Conservation (phyloP, 2,113 vertebrate species). For the Cinclus cinclus region DNA sequence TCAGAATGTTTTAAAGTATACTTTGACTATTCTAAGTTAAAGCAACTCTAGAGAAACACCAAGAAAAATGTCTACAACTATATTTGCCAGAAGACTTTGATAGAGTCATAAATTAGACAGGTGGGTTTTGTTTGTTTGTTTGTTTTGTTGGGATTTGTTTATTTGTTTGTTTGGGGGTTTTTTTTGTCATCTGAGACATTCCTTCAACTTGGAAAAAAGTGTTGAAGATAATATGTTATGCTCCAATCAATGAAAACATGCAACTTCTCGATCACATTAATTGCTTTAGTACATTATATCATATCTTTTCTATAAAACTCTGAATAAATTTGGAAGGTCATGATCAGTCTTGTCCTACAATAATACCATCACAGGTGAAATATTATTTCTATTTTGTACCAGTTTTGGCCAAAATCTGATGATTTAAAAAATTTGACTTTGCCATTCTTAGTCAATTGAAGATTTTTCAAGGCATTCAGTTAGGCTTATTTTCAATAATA, state of each 20-base stretch:
- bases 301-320: neutral
- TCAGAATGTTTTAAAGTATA: neutral
- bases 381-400: neutral
- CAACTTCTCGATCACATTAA: neutral
- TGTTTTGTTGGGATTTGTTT: too few species aligned
- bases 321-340: neutral
- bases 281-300: neutral
- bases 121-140: neutral
- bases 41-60: neutral
- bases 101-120: neutral
- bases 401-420: neutral
- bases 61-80: neutral
- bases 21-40: neutral
- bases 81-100: neutral
- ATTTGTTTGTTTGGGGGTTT: too few species aligned
- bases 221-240: neutral
- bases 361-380: neutral
- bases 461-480: neutral
- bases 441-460: neutral
- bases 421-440: neutral
- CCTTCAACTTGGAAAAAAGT: neutral
- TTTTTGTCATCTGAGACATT: neutral
- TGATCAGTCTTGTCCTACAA: neutral
- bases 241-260: neutral
- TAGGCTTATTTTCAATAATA: neutral